Conservation (phyloP, 2,113 vertebrate genomes). For the Corydoras sp. region DNA sequence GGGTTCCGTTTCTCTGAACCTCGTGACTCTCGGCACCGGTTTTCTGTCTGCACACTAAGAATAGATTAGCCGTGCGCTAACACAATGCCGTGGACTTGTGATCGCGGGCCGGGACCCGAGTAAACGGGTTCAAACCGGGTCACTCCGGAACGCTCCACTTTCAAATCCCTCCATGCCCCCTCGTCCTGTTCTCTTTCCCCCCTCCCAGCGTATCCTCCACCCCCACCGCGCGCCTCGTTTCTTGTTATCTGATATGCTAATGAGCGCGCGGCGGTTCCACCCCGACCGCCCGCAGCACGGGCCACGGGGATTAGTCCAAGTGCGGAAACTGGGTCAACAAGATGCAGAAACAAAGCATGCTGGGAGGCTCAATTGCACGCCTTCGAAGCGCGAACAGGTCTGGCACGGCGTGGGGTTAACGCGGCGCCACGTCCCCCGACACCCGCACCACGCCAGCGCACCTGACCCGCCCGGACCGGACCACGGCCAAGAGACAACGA, state of each 20-base stretch:
- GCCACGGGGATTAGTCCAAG: conserved; percentile 48
- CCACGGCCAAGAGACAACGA: too few species aligned
- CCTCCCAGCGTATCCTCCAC: not conserved
- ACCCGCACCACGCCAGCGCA: conserved; percentile 7
- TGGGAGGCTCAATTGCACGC: conserved; percentile 38
- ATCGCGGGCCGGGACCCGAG: conserved; percentile 36
- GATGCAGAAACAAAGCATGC: conserved; percentile 45
- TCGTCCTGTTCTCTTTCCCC: not conserved
- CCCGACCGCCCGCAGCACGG: conserved; percentile 43
- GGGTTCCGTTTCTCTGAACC: conserved; percentile 36
- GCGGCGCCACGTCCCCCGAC: conserved; percentile 28
- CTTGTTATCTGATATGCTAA: conserved; percentile 49
- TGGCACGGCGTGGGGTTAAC: conserved; percentile 30
- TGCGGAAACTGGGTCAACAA: conserved; percentile 54
- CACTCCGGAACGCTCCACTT: conserved; percentile 41
- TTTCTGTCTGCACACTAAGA: conserved; percentile 36
- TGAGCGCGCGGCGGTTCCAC: conserved; percentile 40
- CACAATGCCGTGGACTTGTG: conserved; percentile 35
- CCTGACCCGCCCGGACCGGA: conserved; percentile 2
- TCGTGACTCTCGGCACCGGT: conserved; percentile 33
- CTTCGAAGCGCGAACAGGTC: conserved; percentile 36
- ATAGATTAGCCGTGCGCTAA: conserved; percentile 36
- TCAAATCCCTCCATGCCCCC: conserved; percentile 34
- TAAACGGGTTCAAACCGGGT: conserved; percentile 41
- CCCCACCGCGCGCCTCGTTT: conserved; percentile 3